These are phyloP conservation scores for Engystomops pustulosus DNA, from an alignment of 2,113 vertebrate genomes.

Conservation along the genomic window DNA sequence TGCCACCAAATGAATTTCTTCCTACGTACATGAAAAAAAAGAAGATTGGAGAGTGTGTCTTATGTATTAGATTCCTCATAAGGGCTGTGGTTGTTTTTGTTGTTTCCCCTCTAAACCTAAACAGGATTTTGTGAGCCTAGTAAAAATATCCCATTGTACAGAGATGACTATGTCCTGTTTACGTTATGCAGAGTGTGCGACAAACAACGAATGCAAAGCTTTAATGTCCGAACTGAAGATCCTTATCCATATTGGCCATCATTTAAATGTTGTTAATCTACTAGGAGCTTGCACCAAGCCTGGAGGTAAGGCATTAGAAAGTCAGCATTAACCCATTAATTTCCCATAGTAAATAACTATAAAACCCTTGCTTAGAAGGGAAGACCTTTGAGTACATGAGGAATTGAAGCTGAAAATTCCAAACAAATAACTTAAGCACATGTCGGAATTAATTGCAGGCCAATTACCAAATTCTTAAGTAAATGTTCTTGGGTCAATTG, in stretches of 20 bases:
- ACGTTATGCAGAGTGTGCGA: constrained; percentile 84
- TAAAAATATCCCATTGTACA: constrained; percentile 70
- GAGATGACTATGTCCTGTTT: constrained; percentile 70
- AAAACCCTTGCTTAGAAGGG: background rate
- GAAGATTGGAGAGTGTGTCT: background rate
- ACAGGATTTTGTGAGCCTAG: constrained; percentile 69
- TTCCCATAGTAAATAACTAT: background rate
- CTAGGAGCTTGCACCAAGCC: constrained; percentile 93
- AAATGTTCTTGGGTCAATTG: constrained; percentile 42
- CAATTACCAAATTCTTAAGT: constrained; percentile 50
- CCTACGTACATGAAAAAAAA: background rate
- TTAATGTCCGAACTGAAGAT: constrained; percentile 96
- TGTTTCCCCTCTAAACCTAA: constrained; percentile 62
- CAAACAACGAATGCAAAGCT: constrained; percentile 89
- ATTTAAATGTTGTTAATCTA: constrained; percentile 93
- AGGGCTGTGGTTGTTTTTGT: constrained; percentile 59
- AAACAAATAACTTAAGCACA: constrained; percentile 41
- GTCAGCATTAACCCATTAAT: background rate
- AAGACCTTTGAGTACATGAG: background rate
- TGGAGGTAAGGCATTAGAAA: constrained; percentile 79
- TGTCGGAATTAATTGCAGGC: constrained; percentile 22
- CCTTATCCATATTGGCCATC: constrained; percentile 92
- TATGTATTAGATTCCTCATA: constrained; percentile 50
- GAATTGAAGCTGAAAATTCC: constrained; percentile 29
- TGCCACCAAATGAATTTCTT: constrained; percentile 36